These are phyloP conservation scores for Irena cyanogastra DNA, from an alignment of 2,113 vertebrate genomes.

Conservation along the genomic window DNA sequence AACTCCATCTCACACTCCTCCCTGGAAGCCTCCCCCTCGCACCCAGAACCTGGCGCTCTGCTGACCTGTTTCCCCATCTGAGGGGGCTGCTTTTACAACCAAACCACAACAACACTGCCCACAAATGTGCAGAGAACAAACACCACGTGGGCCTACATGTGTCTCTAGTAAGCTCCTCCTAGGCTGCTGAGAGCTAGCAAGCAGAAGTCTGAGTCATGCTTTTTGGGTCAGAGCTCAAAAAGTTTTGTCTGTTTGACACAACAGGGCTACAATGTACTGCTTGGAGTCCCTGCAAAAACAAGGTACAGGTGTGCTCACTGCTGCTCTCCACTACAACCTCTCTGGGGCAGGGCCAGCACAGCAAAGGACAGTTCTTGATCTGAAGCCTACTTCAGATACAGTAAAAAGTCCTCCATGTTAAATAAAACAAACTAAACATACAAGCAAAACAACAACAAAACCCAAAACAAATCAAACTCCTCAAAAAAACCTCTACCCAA, in stretches of 20 bases:
- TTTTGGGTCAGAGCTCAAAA: slow-evolving; percentile 15
- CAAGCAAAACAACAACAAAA: not conserved
- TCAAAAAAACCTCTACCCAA: not conserved
- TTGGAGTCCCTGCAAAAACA: not conserved
- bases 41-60: not conserved
- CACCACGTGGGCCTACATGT: not conserved
- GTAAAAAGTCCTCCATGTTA: not conserved
- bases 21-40: not conserved
- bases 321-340: not conserved
- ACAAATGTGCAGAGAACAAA: not conserved
- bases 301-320: not conserved
- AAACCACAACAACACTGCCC: slow-evolving; percentile 18
- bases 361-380: not conserved
- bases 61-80: not conserved
- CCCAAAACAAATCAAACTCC: not conserved
- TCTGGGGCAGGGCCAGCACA: not conserved
- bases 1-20: not conserved
- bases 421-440: not conserved
- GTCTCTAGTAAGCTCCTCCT: not conserved
- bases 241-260: not conserved
- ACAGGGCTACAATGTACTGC: not conserved
- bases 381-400: not conserved
- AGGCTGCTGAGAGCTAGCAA: not conserved
- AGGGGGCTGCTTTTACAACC: slow-evolving; percentile 15
- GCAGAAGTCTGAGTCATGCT: not conserved